phyloP scores from a whole-genome alignment of 1,140 invertebrate genomes.

The Eriosoma lanigerum region DNA sequence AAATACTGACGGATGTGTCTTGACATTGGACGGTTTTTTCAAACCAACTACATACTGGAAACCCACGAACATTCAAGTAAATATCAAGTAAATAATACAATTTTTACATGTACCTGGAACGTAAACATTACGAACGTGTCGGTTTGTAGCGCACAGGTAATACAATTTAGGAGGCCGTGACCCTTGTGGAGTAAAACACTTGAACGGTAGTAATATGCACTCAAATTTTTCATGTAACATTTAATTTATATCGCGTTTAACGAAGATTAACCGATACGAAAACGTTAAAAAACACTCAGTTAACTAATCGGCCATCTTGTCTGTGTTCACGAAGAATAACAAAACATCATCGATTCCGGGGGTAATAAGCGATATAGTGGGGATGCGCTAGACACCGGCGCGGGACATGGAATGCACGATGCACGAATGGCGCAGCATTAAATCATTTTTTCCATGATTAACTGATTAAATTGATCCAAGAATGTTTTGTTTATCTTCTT shows the following conservation, averaged over 20 bases:
- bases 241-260: slow-evolving; percentile 23
- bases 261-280: slow-evolving; percentile 12
- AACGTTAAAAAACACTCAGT: slow-evolving; percentile 36
- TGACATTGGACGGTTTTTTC: slow-evolving; percentile 19
- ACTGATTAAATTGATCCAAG: slow-evolving; percentile 13
- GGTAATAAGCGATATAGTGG: slow-evolving; percentile 7
- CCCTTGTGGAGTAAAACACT: slow-evolving; percentile 26
- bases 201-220: slow-evolving; percentile 33
- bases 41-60: slow-evolving; percentile 28
- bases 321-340: slow-evolving; percentile 49
- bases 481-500: not conserved
- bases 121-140: slow-evolving; percentile 50
- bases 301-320: slow-evolving; percentile 51
- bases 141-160: slow-evolving; percentile 30
- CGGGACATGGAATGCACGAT: slow-evolving; percentile 38
- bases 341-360: slow-evolving; percentile 50
- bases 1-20: slow-evolving; percentile 33
- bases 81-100: slow-evolving; percentile 41
- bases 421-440: slow-evolving; percentile 49
- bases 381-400: slow-evolving; percentile 42
- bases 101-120: slow-evolving; percentile 46
- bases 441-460: slow-evolving; percentile 25
- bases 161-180: not conserved
- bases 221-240: slow-evolving; percentile 36
- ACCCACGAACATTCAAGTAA: slow-evolving; percentile 40